Conservation (phyloP, 2,888 invertebrate species). For the Troides helena region DNA sequence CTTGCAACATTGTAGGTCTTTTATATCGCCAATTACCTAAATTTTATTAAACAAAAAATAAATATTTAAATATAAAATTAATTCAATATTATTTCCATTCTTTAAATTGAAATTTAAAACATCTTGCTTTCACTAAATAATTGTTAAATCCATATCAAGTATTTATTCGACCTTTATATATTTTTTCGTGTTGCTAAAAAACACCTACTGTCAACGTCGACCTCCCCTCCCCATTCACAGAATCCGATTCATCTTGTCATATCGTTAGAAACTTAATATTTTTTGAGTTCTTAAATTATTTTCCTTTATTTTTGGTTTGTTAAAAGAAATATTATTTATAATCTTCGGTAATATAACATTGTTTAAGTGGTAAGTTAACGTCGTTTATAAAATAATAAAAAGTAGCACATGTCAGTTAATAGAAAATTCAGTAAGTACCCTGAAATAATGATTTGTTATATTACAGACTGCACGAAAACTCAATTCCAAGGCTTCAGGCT, state of each 20-base stretch:
- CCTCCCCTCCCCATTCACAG: conserved; percentile 44
- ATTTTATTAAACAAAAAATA: background rate
- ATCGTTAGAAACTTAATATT: conserved; percentile 53
- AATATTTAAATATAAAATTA: background rate
- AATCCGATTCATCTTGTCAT: conserved; percentile 66
- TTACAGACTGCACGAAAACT: conserved; percentile 37
- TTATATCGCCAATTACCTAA: background rate
- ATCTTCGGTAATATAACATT: conserved; percentile 41
- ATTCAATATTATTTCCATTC: background rate
- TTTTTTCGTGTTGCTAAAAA: background rate
- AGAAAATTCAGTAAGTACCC: conserved; percentile 38
- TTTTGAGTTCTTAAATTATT: conserved; percentile 66
- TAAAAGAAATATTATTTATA: conserved; percentile 46
- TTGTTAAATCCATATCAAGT: background rate
- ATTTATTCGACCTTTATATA: background rate
- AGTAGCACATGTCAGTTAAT: conserved; percentile 55
- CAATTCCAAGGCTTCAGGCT: conserved; percentile 57
- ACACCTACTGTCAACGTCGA: conserved; percentile 46
- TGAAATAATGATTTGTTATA: conserved; percentile 37
- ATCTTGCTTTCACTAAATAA: no score
- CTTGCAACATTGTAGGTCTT: background rate
- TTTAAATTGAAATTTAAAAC: background rate
- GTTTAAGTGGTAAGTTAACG: conserved; percentile 51
- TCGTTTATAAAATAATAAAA: conserved; percentile 34
- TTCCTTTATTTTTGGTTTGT: conserved; percentile 61